Evolutionary conservation across 2,888 invertebrate genomes (phyloP).

Genomic region (Monochamus alternatus): DNA sequence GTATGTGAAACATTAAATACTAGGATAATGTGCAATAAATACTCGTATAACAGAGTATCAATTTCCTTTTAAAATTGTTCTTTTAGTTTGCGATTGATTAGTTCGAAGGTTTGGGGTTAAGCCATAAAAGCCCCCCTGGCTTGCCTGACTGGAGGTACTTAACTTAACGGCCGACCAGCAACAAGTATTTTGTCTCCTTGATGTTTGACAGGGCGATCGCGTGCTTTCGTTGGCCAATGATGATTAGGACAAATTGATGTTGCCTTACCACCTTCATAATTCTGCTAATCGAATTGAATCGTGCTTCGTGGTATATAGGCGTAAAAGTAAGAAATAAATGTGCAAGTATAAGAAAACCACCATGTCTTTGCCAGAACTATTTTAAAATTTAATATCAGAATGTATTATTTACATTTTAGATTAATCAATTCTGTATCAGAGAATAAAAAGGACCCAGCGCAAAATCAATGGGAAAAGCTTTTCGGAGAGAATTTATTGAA

Average conservation of each 20-base stretch:
- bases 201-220: conserved; percentile 53
- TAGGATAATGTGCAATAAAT: too few relatives aligned
- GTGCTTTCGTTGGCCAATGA: conserved; percentile 50
- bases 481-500: too few relatives aligned
- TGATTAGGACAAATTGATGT: conserved; percentile 54
- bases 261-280: conserved; percentile 45
- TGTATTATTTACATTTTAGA: too few relatives aligned
- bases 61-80: too few relatives aligned
- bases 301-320: not conserved
- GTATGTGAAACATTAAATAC: too few relatives aligned
- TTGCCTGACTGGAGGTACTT: conserved; percentile 61
- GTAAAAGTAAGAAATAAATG: not conserved
- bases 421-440: too few relatives aligned
- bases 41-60: too few relatives aligned
- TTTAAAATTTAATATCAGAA: too few relatives aligned
- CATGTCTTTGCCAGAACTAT: too few relatives aligned
- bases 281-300: conserved; percentile 22
- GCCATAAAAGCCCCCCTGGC: conserved; percentile 4
- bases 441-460: too few relatives aligned
- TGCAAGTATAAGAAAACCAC: not conserved
- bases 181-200: conserved; percentile 56
- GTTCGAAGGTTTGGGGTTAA: not conserved
- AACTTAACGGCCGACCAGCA: conserved; percentile 59
- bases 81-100: too few relatives aligned
- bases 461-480: too few relatives aligned